Conservation (phyloP, 1,140 invertebrate genomes). For the Antheraea pernyi region DNA sequence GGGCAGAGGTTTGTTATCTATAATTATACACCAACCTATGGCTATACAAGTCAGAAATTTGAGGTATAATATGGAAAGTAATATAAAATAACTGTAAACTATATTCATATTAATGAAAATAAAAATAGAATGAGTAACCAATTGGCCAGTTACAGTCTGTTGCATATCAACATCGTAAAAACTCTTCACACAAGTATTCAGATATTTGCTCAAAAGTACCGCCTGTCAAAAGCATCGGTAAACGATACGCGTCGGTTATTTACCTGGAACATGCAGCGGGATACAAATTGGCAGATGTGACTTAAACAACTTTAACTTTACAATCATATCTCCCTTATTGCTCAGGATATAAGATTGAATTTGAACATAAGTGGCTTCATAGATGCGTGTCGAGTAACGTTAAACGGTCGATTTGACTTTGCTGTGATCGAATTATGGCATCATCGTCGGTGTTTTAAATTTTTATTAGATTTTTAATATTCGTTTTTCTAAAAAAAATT, state of each 20-base stretch:
- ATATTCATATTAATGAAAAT: neutral
- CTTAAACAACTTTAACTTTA: slow-evolving; percentile 32
- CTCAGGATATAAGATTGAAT: slow-evolving; percentile 14
- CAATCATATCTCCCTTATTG: slow-evolving; percentile 8
- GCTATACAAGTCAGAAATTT: too few relatives aligned
- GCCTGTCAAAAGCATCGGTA: slow-evolving; percentile 70
- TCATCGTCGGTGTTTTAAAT: slow-evolving; percentile 18
- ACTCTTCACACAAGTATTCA: slow-evolving; percentile 35
- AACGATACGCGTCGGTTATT: slow-evolving; percentile 61
- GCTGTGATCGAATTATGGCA: slow-evolving; percentile 40
- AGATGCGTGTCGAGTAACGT: slow-evolving; percentile 14
- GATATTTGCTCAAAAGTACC: slow-evolving; percentile 57
- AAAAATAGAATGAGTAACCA: neutral
- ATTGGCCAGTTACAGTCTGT: neutral
- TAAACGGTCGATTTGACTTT: slow-evolving; percentile 50
- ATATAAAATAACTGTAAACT: too few relatives aligned
- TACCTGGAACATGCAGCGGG: slow-evolving; percentile 53
- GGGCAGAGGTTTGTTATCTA: too few relatives aligned
- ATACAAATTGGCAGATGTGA: slow-evolving; percentile 61
- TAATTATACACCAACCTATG: too few relatives aligned
- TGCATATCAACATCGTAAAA: neutral
- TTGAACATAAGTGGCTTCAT: slow-evolving; percentile 1
- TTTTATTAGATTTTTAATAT: neutral
- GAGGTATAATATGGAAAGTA: too few relatives aligned
- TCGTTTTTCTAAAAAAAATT: neutral